These are phyloP conservation scores for Furcifer pardalis DNA, from an alignment of 2,797 vertebrate species.

Conservation along the genomic window DNA sequence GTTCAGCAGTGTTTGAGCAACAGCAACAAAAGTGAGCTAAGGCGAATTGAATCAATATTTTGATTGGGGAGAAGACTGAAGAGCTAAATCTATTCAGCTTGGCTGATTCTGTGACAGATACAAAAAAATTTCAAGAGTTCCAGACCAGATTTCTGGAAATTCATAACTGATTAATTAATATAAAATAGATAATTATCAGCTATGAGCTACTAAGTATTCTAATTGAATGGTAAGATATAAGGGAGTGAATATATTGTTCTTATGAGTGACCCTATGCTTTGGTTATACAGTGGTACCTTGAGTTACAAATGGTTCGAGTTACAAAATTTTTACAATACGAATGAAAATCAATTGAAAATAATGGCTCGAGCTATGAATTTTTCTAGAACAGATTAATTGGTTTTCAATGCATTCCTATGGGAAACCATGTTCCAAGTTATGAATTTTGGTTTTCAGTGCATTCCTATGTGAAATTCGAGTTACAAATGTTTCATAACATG, in stretches of 20 bases:
- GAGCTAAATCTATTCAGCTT: slow-evolving; percentile 32
- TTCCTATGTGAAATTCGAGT: too few species aligned
- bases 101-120: slow-evolving; percentile 33
- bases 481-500: too few species aligned
- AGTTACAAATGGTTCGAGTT: too few species aligned
- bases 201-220: neutral
- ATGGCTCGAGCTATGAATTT: too few species aligned
- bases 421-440: too few species aligned
- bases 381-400: too few species aligned
- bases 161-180: slow-evolving; percentile 42
- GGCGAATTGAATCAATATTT: slow-evolving; percentile 29
- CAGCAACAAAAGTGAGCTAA: slow-evolving; percentile 36
- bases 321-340: too few species aligned
- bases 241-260: neutral
- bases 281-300: too few species aligned
- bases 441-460: too few species aligned
- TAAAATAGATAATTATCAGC: slow-evolving; percentile 37
- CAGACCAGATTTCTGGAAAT: slow-evolving; percentile 32
- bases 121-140: slow-evolving; percentile 21
- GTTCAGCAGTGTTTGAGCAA: slow-evolving; percentile 16
- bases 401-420: too few species aligned
- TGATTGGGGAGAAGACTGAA: slow-evolving; percentile 39
- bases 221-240: slow-evolving; percentile 12
- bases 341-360: too few species aligned
- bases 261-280: neutral